Conservation (phyloP, 92 coral and sea anemone genomes). For the Isaurus tuberculatus region DNA sequence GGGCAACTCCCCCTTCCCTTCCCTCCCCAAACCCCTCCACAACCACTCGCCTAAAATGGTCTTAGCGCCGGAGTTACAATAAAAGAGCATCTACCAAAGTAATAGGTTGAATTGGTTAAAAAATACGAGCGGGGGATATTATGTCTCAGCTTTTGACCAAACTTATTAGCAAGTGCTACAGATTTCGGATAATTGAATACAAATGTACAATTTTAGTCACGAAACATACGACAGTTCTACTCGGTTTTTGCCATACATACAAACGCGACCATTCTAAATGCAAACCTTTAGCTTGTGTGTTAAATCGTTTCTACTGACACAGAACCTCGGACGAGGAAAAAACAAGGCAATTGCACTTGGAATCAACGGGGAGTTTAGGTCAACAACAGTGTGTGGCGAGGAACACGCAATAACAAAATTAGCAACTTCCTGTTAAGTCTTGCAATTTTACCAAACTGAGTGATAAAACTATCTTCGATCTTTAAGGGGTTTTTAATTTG, state of each 20-base stretch:
- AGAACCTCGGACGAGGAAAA: not conserved
- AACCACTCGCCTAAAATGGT: too few species aligned
- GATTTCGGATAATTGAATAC: conserved; percentile 6
- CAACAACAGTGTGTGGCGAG: not conserved
- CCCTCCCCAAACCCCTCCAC: too few species aligned
- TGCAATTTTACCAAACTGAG: not conserved
- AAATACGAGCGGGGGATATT: too few species aligned
- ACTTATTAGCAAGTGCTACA: not conserved
- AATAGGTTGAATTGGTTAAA: too few species aligned
- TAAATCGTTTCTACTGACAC: not conserved
- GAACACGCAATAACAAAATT: not conserved
- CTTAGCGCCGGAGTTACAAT: too few species aligned
- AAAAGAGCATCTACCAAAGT: too few species aligned
- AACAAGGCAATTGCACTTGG: not conserved
- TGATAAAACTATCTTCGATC: not conserved
- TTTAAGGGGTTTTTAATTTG: not conserved
- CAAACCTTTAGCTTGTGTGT: not conserved
- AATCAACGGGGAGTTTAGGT: not conserved
- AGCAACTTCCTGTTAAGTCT: conserved; percentile 10
- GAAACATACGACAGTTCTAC: not conserved
- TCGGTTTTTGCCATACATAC: not conserved
- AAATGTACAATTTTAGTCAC: conserved; percentile 36
- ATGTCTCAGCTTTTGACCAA: too few species aligned
- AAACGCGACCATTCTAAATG: not conserved
- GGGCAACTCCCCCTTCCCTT: too few species aligned